phyloP scores from a whole-genome alignment of 2,888 invertebrate species.

The Timema cristinae region DNA sequence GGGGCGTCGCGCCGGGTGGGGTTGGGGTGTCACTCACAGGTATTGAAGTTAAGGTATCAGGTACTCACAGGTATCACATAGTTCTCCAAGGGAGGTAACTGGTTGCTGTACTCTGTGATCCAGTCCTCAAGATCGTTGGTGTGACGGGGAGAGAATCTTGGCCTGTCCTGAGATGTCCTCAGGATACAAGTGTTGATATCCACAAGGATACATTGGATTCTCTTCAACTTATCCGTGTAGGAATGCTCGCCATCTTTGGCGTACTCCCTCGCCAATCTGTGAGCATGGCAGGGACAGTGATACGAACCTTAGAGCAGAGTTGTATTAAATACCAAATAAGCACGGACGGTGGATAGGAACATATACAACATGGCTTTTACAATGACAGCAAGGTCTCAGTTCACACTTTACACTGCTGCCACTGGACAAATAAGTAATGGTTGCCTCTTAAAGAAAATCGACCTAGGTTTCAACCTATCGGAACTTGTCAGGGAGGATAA shows the following conservation, averaged over 20 bases:
- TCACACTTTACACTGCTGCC: no score
- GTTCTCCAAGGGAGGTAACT: constrained; percentile 62
- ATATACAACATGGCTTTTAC: no score
- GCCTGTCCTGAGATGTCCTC: constrained; percentile 44
- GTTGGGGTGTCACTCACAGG: no score
- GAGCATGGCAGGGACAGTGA: constrained; percentile 6
- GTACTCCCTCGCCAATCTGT: constrained; percentile 55
- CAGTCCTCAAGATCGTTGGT: constrained; percentile 62
- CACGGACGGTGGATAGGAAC: no score
- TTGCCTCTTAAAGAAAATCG: no score
- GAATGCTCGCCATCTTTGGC: constrained; percentile 56
- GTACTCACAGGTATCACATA: constrained; percentile 63
- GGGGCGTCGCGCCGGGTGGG: no score
- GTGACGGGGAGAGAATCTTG: constrained; percentile 51
- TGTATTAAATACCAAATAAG: no score
- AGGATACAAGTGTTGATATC: constrained; percentile 68
- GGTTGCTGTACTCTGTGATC: constrained; percentile 61
- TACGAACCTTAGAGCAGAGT: no score
- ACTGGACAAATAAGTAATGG: no score
- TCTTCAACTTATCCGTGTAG: constrained; percentile 59
- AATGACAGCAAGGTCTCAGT: no score
- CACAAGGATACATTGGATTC: constrained; percentile 72
- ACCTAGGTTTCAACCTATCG: no score
- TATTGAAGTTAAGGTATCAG: neutral
- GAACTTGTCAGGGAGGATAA: no score